phyloP scores from a whole-genome alignment of 2,113 vertebrate genomes.

The Ophiodon elongatus region DNA sequence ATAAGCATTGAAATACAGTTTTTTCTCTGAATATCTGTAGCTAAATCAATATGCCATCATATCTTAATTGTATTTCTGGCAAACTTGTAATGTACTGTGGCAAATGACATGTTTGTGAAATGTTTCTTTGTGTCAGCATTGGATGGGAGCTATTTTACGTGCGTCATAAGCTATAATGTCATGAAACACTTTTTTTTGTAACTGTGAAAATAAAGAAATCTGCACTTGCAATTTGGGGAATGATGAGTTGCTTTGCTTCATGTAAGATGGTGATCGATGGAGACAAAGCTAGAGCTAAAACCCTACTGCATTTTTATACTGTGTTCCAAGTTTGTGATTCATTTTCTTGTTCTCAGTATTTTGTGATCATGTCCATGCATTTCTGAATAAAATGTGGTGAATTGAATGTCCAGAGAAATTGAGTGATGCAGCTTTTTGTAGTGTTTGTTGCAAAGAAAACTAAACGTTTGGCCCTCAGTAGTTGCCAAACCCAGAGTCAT shows the following conservation, averaged over 20 bases:
- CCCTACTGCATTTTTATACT: conserved; percentile 48
- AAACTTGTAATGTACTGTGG: conserved; percentile 57
- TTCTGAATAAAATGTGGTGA: conserved; percentile 76
- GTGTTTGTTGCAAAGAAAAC: neutral
- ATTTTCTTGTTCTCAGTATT: conserved; percentile 52
- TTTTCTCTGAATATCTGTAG: conserved; percentile 41
- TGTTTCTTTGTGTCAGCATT: conserved; percentile 45
- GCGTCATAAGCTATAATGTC: conserved; percentile 58
- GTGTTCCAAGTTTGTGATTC: conserved; percentile 48
- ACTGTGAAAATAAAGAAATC: conserved; percentile 56
- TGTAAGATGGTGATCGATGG: conserved; percentile 35
- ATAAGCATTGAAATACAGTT: conserved; percentile 32
- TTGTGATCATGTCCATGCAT: conserved; percentile 67
- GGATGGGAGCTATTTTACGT: conserved; percentile 36
- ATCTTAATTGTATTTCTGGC: conserved; percentile 53
- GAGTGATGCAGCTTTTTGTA: neutral
- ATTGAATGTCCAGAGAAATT: conserved; percentile 25
- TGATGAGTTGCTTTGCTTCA: conserved; percentile 49
- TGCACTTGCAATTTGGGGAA: conserved; percentile 47
- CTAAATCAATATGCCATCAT: conserved; percentile 47
- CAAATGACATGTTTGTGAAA: conserved; percentile 29
- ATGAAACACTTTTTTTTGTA: conserved; percentile 46
- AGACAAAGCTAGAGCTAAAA: conserved; percentile 56
- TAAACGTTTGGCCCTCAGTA: neutral
- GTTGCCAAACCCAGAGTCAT: neutral